Base-by-base conservation (phyloP, 2,113 vertebrate genomes). In the Percina caprodes region DNA sequence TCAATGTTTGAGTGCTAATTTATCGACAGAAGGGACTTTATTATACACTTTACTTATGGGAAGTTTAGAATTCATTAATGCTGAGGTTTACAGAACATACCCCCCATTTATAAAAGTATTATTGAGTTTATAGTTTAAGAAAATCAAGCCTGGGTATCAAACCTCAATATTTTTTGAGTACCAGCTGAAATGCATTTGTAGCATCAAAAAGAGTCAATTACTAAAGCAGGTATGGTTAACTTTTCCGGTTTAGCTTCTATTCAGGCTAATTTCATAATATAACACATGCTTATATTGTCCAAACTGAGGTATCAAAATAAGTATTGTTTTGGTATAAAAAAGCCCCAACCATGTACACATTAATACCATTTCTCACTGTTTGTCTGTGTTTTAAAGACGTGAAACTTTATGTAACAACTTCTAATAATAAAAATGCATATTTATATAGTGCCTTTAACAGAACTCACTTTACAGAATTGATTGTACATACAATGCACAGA, bases 1-100 rank as follows among this genome's bases (percentile, higher is more conserved):
- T 62, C 45, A 70, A 35, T 84, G 70, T 66, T 72, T 61, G 3
- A 61, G 39, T 65, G 75, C 52, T 69, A 30, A 69, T 75, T 80
- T 81, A 59, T 23, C 52, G 68, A 65, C 30, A 56, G 63, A 46
- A 16, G 54, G 30, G 18, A 54, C 67, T 76, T 69, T 70, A 16
- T 80, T 71, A 35, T 30, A 39, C 2, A 26, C n/a, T 69, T 73
- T 59, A 2, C 13, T 12, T 18, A 60, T 46, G 62, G 70, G 6
- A 35, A 52, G 52, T 49, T 35, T 8, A 54, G n/a, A 39, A 54
- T 52, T 46, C 10, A 51, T 24, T 45, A 21, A 19, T 54, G 52
- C 16, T 51, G 13, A 55, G 39, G 62, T 56, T 55, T n/a, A 56
- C n/a, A 19, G 65, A 71, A 45, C 51, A 59, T 1, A 9, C 18